These are phyloP conservation scores for Danaus chrysippus DNA, from an alignment of 2,888 invertebrate genomes.

Conservation along the genomic window DNA sequence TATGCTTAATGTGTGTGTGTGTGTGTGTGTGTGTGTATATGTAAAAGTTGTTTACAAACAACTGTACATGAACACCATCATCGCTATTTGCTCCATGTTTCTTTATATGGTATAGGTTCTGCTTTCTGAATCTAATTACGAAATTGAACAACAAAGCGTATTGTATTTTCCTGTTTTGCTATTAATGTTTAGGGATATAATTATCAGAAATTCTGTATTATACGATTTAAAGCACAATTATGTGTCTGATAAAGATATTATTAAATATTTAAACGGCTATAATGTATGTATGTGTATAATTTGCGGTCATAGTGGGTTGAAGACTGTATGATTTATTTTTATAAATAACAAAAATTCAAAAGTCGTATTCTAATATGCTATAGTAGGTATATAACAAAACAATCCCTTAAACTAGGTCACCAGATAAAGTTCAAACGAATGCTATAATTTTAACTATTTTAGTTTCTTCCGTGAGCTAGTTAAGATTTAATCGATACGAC, in stretches of 20 bases:
- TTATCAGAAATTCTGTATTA: too few species aligned
- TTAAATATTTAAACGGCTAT: too few species aligned
- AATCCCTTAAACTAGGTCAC: background rate
- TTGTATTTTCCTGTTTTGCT: constrained; percentile 17
- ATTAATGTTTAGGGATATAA: background rate
- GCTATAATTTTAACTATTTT: background rate
- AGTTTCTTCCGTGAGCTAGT: background rate
- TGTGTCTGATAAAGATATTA: too few species aligned
- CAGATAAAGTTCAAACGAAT: background rate
- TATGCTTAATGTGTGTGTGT: background rate
- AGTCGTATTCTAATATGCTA: background rate
- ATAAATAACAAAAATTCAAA: background rate
- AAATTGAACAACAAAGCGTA: constrained; percentile 6
- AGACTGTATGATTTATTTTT: background rate
- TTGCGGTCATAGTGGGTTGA: too few species aligned
- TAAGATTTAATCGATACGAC: background rate
- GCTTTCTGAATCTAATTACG: constrained; percentile 12
- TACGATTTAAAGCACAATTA: too few species aligned
- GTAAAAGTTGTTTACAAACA: constrained; percentile 2
- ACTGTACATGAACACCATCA: background rate
- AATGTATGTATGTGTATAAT: too few species aligned
- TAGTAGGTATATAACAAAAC: background rate
- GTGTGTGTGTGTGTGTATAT: background rate
- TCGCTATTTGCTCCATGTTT: background rate
- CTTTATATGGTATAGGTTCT: constrained; percentile 12